Base-by-base conservation (phyloP, 2,797 vertebrate genomes). In the Emys orbicularis region DNA sequence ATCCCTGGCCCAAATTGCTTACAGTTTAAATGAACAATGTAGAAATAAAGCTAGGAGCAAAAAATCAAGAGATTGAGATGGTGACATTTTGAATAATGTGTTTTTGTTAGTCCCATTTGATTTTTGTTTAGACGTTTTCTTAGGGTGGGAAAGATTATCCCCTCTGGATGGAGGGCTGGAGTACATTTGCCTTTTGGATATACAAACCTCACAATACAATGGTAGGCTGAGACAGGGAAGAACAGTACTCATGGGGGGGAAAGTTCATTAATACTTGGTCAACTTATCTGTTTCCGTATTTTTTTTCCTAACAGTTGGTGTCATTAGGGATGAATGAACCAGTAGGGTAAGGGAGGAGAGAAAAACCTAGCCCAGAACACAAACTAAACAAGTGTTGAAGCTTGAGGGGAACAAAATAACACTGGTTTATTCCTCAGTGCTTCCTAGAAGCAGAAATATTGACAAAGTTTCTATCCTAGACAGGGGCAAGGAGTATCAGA, bases 371-470 rank as follows among this genome's bases (percentile, higher is more conserved):
- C 27, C 44, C 19, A 65, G 27, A 84, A 81, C 7, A 84, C 21
- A 80, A 25, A 41, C 31, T 83, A 81, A 93, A 49, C 7, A 77
- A 1, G 84, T 89, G 12, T 79, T 86, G 87, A 86, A 8, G 7
- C 8, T 72, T 18, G 15, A 49, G 15, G 3, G 29, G 65, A 52
- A 89, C 2, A 57, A 25, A 80, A 23, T 1, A 16, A 84, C 12
- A 77, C 77, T 87, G 47, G 56, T 92, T 85, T 41, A 37, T 88
- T 95, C 94, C 85, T 1, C 61, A 83, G 31, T 93, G 47, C 90
- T 90, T 88, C 56, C 6, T 88, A 88, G 82, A 90, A 90, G 25
- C 37, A 82, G 41, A 87, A 94, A 88, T 2, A 65, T 82, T 94
- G 90, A 85, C 41, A 74, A 25, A 94, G 3, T 82, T 74, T 92